A percentile compares a stretch with the other conserved stretches of the same genome.
Evolutionary conservation across 1,140 invertebrate genomes (phyloP).

Genomic region (Drosophila pectinifera): DNA sequence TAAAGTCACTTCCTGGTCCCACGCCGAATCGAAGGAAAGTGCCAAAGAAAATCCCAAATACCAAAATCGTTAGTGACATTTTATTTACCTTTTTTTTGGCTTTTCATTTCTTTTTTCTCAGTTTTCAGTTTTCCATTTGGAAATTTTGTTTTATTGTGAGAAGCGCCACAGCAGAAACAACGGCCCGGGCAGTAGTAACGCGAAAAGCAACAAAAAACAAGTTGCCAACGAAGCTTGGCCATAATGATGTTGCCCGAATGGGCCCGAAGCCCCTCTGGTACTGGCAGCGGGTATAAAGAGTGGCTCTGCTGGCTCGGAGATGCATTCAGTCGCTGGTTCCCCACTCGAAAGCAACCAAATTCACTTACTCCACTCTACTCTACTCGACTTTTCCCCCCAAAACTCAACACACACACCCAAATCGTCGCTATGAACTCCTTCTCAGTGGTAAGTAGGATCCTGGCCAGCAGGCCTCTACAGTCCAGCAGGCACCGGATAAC

Average conservation of each 20-base stretch:
- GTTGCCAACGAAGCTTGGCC: conserved; percentile 68
- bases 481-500: conserved; percentile 11
- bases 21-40: conserved; percentile 64
- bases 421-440: conserved; percentile 85
- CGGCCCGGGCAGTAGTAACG: neutral
- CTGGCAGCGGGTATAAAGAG: conserved; percentile 78
- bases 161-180: conserved; percentile 23
- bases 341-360: conserved; percentile 84
- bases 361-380: conserved; percentile 76
- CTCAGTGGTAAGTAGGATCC: conserved; percentile 83
- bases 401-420: conserved; percentile 73
- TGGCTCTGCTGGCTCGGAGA: conserved; percentile 65
- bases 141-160: conserved; percentile 76
- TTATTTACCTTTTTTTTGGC: conserved; percentile 49
- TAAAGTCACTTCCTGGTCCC: conserved; percentile 72
- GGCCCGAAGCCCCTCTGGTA: conserved; percentile 29
- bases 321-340: conserved; percentile 85
- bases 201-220: conserved; percentile 49
- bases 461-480: neutral
- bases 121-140: conserved; percentile 39
- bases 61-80: conserved; percentile 80
- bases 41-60: conserved; percentile 68
- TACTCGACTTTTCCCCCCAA: conserved; percentile 74
- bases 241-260: conserved; percentile 62
- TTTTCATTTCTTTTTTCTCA: conserved; percentile 41